Evolutionary conservation across 2,888 invertebrate genomes (phyloP), one percentile per base, ranked within the genome.

Genomic region (Acanthosoma haemorrhoidale): DNA sequence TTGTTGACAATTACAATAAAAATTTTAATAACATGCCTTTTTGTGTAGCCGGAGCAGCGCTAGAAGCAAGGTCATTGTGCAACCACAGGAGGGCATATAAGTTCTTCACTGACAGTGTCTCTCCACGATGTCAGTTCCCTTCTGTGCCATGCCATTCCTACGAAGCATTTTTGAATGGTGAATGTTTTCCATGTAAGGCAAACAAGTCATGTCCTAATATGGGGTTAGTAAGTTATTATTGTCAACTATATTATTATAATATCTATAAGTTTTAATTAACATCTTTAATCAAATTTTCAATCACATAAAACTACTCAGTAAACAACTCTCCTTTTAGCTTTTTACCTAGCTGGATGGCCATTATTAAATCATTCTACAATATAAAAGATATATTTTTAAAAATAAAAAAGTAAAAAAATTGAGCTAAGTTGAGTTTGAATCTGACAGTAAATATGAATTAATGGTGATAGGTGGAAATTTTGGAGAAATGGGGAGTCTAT

Each of bases 71-170:
- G 57, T 93, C 92, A 39, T 81, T 95, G 73, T 96, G 96, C 81
- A 96, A 96, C 80, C 96, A 96, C 79, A 84, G 95, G 2, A 84
- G 96, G 39, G 95, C 96, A 0, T 94, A 95, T 82, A 92, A 94
- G 78, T 91, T 95, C 80, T 96, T 95, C 81, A 94, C 94, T 1
- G 95, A 96, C 80, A 94, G 94, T 1, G 91, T 96, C 31, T 92
- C 91, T 18, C 91, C 94, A 0, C 86, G 90, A 75, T 96, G 96
- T 78, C 89, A 91, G 77, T 96, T 96, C 79, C 94, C 92, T 0
- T 92, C 95, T 0, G 95, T 94, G 78, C 88, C 92, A 0, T 96
- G 96, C 78, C 85, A 88, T 29, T 83, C 87, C 73, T 94, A 92
- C 80, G 94, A 95, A 73, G 87, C 90, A 72, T 93, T 94, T 76